Evolutionary conservation across 1,140 invertebrate species (phyloP), one percentile per base, ranked within the genome.

Genomic region (Hylaeus volcanicus): DNA sequence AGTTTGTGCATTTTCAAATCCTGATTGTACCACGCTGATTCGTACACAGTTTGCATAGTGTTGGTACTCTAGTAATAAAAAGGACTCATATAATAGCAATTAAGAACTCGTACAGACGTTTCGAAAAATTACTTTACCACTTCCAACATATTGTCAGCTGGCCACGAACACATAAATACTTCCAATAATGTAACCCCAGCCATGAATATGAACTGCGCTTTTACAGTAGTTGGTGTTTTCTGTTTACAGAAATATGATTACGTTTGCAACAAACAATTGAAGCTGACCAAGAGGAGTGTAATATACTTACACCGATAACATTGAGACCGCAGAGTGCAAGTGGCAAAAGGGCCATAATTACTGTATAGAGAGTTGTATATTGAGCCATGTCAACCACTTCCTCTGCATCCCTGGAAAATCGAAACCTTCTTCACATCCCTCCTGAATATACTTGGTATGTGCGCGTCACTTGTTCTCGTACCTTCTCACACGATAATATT

Each of bases 121-220:
- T 43, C 14, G 37, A 65, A 65, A 37, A 15, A 43, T n/a, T 3
- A 79, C 43, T 9, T 81, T 51, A 82, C 84, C 68, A 84, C 53
- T 15, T 72, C 68, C 26, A 75, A 74, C 6, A 81, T n/a, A 37
- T 85, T 45, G 55, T 85, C 73, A 14, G 77, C 81, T 51, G 84
- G 78, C 81, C 83, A 86, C 1, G 79, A 51, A 61, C 77, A 86
- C 2, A 88, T 39, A 15, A 79, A 86, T 55, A 85, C 71, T 69
- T 83, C 82, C 37, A 69, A 37, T 8, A 78, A 51, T 9, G 81
- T 76, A 45, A 73, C 66, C 1, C 77, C 9, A 8, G 70, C 70
- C 1, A 88, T 51, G 1, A 74, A 58, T 45, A 74, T 45, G 41
- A 83, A 87, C 64, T 79, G 81, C n/a, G 81, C 53, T 75, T 83